Percentiles rank a stretch among this genome's conserved stretches.
Conservation (phyloP, 2,797 vertebrate genomes). For the Rhinella marina region DNA sequence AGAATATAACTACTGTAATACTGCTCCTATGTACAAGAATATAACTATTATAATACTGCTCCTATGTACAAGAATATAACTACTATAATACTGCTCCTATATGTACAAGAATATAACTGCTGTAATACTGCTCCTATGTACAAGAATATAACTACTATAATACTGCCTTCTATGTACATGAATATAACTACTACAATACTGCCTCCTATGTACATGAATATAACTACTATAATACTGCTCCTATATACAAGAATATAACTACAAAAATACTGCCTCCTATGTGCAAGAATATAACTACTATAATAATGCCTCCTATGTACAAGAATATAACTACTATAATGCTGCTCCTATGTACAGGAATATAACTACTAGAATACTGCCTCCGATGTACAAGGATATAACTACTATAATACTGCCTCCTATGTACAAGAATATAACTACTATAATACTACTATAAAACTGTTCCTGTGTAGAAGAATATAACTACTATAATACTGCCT, state of each 20-base stretch:
- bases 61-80: too few species aligned
- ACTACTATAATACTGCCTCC: constrained; percentile 4
- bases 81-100: too few species aligned
- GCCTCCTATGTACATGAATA: too few species aligned
- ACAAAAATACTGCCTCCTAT: neutral
- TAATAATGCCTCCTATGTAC: neutral
- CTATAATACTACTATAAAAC: too few species aligned
- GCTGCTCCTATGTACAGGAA: neutral
- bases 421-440: neutral
- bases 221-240: too few species aligned
- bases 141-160: constrained; percentile 14
- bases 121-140: neutral
- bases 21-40: too few species aligned
- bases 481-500: neutral
- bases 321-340: neutral
- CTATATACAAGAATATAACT: neutral
- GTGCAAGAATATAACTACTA: neutral
- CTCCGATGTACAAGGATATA: neutral
- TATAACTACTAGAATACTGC: constrained; percentile 10
- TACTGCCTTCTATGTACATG: neutral
- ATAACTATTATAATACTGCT: neutral
- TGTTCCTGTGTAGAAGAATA: neutral
- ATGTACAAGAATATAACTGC: neutral
- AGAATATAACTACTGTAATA: too few species aligned
- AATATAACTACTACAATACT: too few species aligned